Percentiles rank a stretch among this genome's conserved stretches.
Evolutionary conservation across 2,888 invertebrate species (phyloP).

Genomic region (Prosapia bicincta): DNA sequence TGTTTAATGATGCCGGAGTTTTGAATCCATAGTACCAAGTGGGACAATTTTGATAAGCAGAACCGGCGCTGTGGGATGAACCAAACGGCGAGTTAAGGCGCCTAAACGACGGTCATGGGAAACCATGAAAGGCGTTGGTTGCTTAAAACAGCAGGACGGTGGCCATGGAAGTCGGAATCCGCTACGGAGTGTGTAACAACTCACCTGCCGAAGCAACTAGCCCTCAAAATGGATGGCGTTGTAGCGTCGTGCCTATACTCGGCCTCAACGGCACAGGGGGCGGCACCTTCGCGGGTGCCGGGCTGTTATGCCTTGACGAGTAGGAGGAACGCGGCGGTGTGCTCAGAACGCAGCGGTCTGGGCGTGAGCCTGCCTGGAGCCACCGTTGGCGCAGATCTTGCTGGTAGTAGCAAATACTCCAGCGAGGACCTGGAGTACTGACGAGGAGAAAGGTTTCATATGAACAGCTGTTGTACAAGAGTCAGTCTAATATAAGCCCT

Average conservation of each 20-base stretch:
- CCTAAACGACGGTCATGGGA: constrained; percentile 59
- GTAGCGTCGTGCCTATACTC: constrained; percentile 55
- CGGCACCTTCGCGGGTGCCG: too few relatives aligned
- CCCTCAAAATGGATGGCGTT: constrained; percentile 64
- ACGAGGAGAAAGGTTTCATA: constrained; percentile 60
- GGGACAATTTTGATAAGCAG: constrained; percentile 65
- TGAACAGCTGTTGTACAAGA: constrained; percentile 58
- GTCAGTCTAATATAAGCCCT: constrained; percentile 56
- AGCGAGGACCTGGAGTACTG: constrained; percentile 55
- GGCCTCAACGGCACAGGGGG: too few relatives aligned
- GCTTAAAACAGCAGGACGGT: constrained; percentile 54
- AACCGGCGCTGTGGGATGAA: constrained; percentile 50
- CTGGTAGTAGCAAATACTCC: constrained; percentile 59
- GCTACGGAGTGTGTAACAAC: constrained; percentile 55
- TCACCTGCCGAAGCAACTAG: constrained; percentile 47
- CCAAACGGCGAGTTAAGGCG: constrained; percentile 67
- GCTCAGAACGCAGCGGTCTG: constrained; percentile 53
- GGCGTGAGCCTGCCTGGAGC: constrained; percentile 52
- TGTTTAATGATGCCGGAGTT: constrained; percentile 57
- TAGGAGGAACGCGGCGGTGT: constrained; percentile 47
- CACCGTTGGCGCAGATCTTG: constrained; percentile 57
- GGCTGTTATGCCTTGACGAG: too few relatives aligned
- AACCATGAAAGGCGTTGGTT: constrained; percentile 60
- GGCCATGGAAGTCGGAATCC: constrained; percentile 72
- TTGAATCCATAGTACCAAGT: neutral